These are phyloP conservation scores for Sebastes fasciatus DNA, from an alignment of 2,113 vertebrate genomes.

Conservation along the genomic window DNA sequence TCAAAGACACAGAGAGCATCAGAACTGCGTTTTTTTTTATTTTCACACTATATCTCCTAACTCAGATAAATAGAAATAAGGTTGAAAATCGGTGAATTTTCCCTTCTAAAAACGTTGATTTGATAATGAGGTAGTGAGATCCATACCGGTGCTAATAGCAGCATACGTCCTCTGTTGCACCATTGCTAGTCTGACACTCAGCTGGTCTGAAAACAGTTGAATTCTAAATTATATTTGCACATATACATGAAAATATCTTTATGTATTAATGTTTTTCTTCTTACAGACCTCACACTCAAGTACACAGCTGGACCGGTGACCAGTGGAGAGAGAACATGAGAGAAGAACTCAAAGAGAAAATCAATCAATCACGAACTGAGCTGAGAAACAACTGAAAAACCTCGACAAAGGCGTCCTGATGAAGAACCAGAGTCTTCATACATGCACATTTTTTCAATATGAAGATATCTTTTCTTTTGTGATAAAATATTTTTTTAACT, in stretches of 20 bases:
- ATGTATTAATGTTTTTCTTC: constrained; percentile 4
- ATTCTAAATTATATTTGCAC: background rate
- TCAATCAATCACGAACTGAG: background rate
- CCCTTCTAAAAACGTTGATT: too few species aligned
- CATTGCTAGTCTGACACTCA: too few species aligned
- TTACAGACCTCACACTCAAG: constrained; percentile 44
- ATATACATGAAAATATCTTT: background rate
- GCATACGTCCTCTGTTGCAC: background rate
- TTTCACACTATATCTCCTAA: too few species aligned
- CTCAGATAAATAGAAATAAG: too few species aligned
- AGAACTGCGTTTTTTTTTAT: too few species aligned
- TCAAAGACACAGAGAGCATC: too few species aligned
- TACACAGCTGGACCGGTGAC: constrained; percentile 16
- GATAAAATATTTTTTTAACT: background rate
- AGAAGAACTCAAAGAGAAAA: constrained; percentile 3
- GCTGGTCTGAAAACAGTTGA: background rate
- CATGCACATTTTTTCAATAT: background rate
- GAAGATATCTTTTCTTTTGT: background rate
- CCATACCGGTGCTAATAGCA: background rate
- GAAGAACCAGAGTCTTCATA: background rate
- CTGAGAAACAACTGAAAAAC: background rate
- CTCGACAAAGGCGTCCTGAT: background rate
- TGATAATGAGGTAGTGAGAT: background rate
- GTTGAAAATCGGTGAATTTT: too few species aligned
- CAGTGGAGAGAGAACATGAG: background rate